Evolutionary conservation across 1,140 invertebrate species (phyloP).

Genomic region (Bombyx mandarina): DNA sequence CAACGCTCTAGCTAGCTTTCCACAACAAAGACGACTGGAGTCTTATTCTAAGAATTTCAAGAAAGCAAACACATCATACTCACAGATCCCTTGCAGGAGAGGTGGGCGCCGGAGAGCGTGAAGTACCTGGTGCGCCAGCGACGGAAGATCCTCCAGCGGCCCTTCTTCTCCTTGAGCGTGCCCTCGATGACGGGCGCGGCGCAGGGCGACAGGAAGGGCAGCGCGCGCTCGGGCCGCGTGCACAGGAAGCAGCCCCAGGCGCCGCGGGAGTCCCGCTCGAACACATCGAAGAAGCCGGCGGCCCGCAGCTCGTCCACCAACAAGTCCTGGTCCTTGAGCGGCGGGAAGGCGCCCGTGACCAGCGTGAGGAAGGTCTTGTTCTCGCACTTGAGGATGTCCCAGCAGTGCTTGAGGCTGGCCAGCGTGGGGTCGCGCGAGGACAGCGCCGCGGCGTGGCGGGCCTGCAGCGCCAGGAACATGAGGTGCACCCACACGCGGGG

Average conservation of each 20-base stretch:
- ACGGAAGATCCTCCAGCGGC: slow-evolving; percentile 90
- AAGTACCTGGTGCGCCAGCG: slow-evolving; percentile 95
- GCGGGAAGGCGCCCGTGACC: slow-evolving; percentile 93
- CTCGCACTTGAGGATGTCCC: slow-evolving; percentile 93
- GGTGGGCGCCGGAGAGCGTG: slow-evolving; percentile 90
- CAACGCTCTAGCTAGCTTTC: no score
- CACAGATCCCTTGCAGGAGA: slow-evolving; percentile 90
- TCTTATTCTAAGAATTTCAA: no score
- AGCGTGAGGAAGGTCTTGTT: slow-evolving; percentile 91
- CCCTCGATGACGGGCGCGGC: slow-evolving; percentile 88
- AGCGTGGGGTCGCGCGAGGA: slow-evolving; percentile 87
- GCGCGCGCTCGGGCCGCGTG: slow-evolving; percentile 90
- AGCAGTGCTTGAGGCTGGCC: slow-evolving; percentile 89
- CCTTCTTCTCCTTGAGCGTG: slow-evolving; percentile 95
- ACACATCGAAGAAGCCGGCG: slow-evolving; percentile 92
- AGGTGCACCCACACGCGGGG: slow-evolving; percentile 94
- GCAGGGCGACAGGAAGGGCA: slow-evolving; percentile 82
- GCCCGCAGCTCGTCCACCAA: slow-evolving; percentile 89
- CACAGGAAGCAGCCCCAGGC: slow-evolving; percentile 91
- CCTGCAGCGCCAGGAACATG: slow-evolving; percentile 91
- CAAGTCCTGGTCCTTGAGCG: slow-evolving; percentile 88
- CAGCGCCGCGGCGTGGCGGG: slow-evolving; percentile 82
- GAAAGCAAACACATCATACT: slow-evolving; percentile 35
- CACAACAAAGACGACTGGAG: neutral
- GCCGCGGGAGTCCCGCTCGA: slow-evolving; percentile 74